Base-by-base conservation (phyloP, 2,797 vertebrate genomes). In the Trematomus bernacchii region DNA sequence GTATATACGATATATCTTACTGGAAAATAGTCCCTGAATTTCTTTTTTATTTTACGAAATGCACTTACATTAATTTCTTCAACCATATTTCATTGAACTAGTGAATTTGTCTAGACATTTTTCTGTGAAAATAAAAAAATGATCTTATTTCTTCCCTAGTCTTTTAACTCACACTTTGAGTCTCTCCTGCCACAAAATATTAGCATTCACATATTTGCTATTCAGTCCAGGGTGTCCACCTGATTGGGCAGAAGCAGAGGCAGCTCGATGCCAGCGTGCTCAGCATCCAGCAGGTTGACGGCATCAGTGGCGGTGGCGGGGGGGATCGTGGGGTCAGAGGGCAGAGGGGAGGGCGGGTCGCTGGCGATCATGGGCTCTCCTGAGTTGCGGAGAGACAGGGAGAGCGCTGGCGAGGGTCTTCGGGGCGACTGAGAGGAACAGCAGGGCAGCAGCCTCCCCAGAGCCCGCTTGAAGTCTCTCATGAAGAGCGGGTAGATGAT, bases 401-500 rank as follows among this genome's bases (percentile, higher is more conserved):
- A 99, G 72, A 98, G 92, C 0, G 92, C 95, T 0, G 97, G 95
- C 0, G 98, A 99, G 19, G 96, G 93, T 16, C 95, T 92, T 5
- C 96, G 93, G 48, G 95, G 95, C 0, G 82, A 94, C 3, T 51
- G 94, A 1, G 96, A 79, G 15, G 83, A 93, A 77, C 95, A 96
- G 88, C 98, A 99, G 0, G 97, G 97, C 88, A 99, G 78, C 76
- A 97, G 94, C 71, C 92, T 95, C 43, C 95, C 97, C 92, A 99
- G 94, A 51, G 98, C 97, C 58, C 97, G 93, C 92, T 98, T 99
- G 95, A 99, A 99, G 92, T 99, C 98, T 81, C 97, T 93, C 98
- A 98, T 99, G 94, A 99, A 99, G 68, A 99, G 96, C 0, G 98
- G 98, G 88, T 99, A 99, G 91, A 99, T 97, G 93, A 99, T 98